Evolutionary conservation across 2,888 invertebrate genomes (phyloP), one percentile per base, ranked within the genome.

Genomic region (Dusona sp.): DNA sequence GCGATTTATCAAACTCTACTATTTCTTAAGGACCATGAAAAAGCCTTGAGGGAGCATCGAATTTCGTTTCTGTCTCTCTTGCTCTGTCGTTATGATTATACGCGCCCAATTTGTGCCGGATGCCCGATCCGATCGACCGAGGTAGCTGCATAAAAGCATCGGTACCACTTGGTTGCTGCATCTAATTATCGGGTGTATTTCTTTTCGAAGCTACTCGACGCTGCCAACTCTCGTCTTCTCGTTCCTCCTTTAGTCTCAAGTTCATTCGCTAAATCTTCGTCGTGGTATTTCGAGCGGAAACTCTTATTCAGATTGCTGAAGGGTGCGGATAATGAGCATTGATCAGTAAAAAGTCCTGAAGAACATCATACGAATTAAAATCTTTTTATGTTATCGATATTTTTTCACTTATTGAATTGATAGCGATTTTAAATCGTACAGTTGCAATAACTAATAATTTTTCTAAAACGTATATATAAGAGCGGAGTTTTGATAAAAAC

Each of bases 41-140:
- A 29, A 25, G 29, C 9, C 38, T 70, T 75, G 48, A 22, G 73
- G 79, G 38, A 75, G 79, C 80, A 85, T 81, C 82, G 70, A 87
- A 84, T 83, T 61, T 25, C 19, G 16, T 25, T 25, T 29, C 61
- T 45, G 38, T 64, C 77, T 67, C 78, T 45, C 13, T 48, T 48
- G 22, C 42, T 45, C n/a, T 45, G 74, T 86, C 87, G 86, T 89
- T 86, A 86, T 87, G 84, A 88, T 90, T 89, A 88, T 88, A 81
- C 88, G 57, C 84, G 79, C 88, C 72, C 88, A 90, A 90, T 89
- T 90, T 89, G 89, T 88, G 88, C 79, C 51, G 80, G 72, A 64
- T 45, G 51, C 72, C 65, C 74, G 79, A 86, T 83, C 79, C 70
- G 86, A 86, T 79, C 86, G 79, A 61, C 57, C 64, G 51, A 74